Percentiles rank a stretch among this genome's conserved stretches.
These are phyloP conservation scores for Ceratothoa steindachneri DNA, from an alignment of 2,888 invertebrate genomes.

Conservation along the genomic window DNA sequence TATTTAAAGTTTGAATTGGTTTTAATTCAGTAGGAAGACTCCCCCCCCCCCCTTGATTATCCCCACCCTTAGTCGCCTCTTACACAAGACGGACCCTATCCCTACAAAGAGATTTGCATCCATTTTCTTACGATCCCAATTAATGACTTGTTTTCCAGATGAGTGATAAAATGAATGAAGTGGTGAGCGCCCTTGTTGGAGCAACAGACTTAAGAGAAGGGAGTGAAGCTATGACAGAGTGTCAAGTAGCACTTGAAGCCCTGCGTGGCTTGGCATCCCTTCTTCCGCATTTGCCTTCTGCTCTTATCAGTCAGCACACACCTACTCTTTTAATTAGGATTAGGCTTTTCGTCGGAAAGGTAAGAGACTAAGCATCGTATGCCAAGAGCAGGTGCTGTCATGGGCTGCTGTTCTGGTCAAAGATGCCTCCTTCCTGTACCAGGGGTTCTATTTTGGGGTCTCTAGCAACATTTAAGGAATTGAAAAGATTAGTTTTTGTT, in stretches of 20 bases:
- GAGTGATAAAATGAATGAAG: slow-evolving; percentile 36
- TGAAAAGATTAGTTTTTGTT: no score
- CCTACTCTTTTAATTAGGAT: slow-evolving; percentile 41
- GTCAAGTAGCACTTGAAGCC: slow-evolving; percentile 40
- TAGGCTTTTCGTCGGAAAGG: slow-evolving; percentile 42
- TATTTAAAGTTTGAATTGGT: no score
- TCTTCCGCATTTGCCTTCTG: slow-evolving; percentile 36
- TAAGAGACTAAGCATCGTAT: no score
- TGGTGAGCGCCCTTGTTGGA: slow-evolving; percentile 43
- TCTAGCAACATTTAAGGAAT: no score
- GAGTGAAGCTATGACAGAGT: slow-evolving; percentile 21
- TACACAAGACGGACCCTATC: no score
- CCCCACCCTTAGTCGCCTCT: no score
- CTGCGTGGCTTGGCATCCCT: slow-evolving; percentile 40
- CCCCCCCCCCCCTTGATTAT: no score
- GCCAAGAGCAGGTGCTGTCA: neutral
- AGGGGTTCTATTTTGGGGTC: no score
- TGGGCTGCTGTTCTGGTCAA: neutral
- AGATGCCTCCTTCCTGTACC: no score
- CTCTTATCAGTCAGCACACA: slow-evolving; percentile 39
- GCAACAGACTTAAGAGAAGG: slow-evolving; percentile 43
- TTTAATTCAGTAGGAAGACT: no score
- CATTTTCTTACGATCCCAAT: no score
- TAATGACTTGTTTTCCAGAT: slow-evolving; percentile 28
- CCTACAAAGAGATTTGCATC: no score